Evolutionary conservation across 2,888 invertebrate genomes (phyloP), one percentile per base, ranked within the genome.

Genomic region (Nymphalis polychloros): DNA sequence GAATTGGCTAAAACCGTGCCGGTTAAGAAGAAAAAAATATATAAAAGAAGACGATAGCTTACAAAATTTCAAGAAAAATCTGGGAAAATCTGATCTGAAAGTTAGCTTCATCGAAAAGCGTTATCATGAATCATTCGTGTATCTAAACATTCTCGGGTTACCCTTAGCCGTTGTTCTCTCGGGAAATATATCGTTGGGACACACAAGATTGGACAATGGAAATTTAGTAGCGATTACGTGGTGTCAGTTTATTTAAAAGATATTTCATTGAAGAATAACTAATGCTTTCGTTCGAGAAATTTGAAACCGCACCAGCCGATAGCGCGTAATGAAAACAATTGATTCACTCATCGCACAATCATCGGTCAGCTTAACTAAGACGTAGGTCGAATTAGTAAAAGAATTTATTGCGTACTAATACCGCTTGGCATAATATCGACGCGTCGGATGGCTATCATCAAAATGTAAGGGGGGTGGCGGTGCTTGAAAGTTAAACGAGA

Each of bases 381-480:
- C 72, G 71, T 81, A 84, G 85, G 82, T 71, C 77, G 79, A 72
- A 80, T 82, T 87, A 86, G 84, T 83, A 78, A 77, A 78, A 79
- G 79, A 73, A 16, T 53, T 78, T 74, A 79, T 74, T 80, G 80
- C 82, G 83, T 81, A 91, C 90, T 90, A 91, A 91, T 89, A 84
- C 86, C 85, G 90, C 91, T 90, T 90, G 81, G 84, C 86, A 83
- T 82, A 75, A 73, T 79, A 75, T 77, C 85, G 86, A 80, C 87
- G 87, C 86, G 85, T 79, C 85, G 87, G 87, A 82, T 81, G 88
- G 84, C 84, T 84, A 84, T 86, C 89, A 85, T 85, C 87, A 86
- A 79, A 80, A 78, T 41, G 57, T 57, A 78, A 81, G 92, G 92
- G 91, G 92, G 91, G 92, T 91, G 92, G 91, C 92, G 92, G 92